Conservation (phyloP, 2,797 vertebrate species). For the Clarias pachynema region DNA sequence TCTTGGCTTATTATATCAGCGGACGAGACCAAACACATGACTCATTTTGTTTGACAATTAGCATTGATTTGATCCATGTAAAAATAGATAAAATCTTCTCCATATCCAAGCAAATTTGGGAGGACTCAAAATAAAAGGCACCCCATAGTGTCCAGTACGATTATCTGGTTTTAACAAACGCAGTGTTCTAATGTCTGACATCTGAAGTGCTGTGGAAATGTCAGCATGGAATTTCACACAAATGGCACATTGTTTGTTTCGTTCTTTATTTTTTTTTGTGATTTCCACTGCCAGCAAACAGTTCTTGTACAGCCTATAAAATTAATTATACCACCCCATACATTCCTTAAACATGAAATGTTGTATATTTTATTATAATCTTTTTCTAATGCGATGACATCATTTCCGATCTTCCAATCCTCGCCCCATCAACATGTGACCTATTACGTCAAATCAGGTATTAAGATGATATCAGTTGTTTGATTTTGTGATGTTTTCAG, state of each 20-base stretch:
- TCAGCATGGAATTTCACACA: background rate
- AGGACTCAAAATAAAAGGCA: background rate
- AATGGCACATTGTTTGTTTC: background rate
- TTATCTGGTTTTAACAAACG: too few relatives aligned
- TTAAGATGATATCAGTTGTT: too few relatives aligned
- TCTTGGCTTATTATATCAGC: background rate
- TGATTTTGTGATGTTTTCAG: too few relatives aligned
- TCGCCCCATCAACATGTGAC: too few relatives aligned
- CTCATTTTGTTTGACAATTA: background rate
- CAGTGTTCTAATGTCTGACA: background rate
- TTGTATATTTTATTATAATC: background rate
- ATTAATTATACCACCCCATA: background rate
- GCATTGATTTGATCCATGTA: background rate
- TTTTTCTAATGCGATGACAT: background rate
- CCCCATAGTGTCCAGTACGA: background rate
- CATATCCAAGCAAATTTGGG: background rate
- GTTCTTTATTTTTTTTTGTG: too few relatives aligned
- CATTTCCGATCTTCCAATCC: background rate
- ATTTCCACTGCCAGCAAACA: background rate
- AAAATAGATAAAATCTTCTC: background rate
- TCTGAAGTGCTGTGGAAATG: background rate
- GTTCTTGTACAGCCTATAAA: background rate
- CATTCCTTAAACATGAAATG: background rate
- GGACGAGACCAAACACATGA: background rate
- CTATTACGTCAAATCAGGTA: too few relatives aligned